phyloP scores from a whole-genome alignment of 2,888 invertebrate genomes.

The Oscheius myriophilus region DNA sequence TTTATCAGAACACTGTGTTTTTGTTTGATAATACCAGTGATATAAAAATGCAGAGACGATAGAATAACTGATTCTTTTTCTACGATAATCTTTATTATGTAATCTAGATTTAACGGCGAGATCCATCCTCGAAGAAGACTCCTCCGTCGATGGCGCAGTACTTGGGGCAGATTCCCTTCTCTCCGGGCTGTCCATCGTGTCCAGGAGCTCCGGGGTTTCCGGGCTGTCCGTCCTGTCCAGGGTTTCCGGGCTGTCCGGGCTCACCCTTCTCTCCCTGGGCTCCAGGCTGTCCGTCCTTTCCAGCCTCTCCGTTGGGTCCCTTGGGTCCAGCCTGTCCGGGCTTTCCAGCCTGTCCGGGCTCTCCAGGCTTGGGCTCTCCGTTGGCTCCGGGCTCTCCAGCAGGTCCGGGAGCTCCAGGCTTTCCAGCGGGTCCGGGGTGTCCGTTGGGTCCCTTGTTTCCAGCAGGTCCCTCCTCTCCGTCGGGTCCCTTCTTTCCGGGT shows the following conservation, averaged over 20 bases:
- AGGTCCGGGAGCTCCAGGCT: slow-evolving; percentile 40
- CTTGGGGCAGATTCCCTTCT: slow-evolving; percentile 62
- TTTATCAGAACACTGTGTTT: no score
- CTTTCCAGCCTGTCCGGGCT: slow-evolving; percentile 50
- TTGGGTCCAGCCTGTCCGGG: slow-evolving; percentile 50
- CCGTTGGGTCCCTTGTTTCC: slow-evolving; percentile 56
- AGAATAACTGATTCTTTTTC: no score
- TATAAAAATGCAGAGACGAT: no score
- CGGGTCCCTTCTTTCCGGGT: slow-evolving; percentile 66
- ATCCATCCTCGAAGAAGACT: slow-evolving; percentile 70
- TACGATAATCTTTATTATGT: no score
- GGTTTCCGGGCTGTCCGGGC: slow-evolving; percentile 48
- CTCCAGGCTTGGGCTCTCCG: slow-evolving; percentile 50
- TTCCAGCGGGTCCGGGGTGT: slow-evolving; percentile 50
- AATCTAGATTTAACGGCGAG: slow-evolving; percentile 53
- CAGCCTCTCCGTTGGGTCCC: slow-evolving; percentile 49
- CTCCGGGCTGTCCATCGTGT: slow-evolving; percentile 37
- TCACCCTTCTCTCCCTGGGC: slow-evolving; percentile 52
- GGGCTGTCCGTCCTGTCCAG: slow-evolving; percentile 53
- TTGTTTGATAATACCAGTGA: no score
- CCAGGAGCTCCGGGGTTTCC: slow-evolving; percentile 40
- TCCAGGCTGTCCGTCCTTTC: slow-evolving; percentile 49
- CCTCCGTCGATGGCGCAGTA: slow-evolving; percentile 59
- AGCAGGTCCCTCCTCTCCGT: slow-evolving; percentile 67
- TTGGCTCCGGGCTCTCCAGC: slow-evolving; percentile 39